These are phyloP conservation scores for Keiferia lycopersicella DNA, from an alignment of 2,888 invertebrate species.

Conservation along the genomic window DNA sequence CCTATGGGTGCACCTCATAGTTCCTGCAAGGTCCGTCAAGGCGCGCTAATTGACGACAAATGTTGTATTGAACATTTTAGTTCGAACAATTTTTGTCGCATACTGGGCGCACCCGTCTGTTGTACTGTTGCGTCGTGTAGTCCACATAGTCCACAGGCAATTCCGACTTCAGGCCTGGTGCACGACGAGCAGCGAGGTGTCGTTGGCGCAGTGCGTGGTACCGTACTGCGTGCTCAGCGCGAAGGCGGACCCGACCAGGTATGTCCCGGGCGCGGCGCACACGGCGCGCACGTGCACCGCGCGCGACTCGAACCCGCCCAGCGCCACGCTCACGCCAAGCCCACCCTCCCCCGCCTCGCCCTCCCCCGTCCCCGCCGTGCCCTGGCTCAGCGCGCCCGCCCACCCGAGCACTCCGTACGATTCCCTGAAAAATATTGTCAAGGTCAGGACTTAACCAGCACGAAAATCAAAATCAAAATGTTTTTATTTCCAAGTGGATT, in stretches of 20 bases:
- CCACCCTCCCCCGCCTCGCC: constrained; percentile 44
- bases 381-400: constrained; percentile 71
- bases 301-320: constrained; percentile 76
- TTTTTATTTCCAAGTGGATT: too few relatives aligned
- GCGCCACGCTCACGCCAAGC: constrained; percentile 63
- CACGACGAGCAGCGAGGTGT: constrained; percentile 67
- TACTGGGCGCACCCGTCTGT: too few relatives aligned
- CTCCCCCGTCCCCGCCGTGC: constrained; percentile 43
- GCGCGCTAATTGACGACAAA: too few relatives aligned
- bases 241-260: constrained; percentile 84
- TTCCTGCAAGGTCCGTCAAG: too few relatives aligned
- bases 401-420: constrained; percentile 64
- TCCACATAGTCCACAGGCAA: too few relatives aligned
- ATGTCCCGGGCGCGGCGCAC: constrained; percentile 84
- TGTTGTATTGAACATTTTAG: too few relatives aligned
- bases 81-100: too few relatives aligned
- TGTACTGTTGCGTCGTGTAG: too few relatives aligned
- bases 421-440: constrained; percentile 53
- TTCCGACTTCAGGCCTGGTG: constrained; percentile 49
- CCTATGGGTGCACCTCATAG: too few relatives aligned
- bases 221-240: constrained; percentile 48
- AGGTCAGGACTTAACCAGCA: not conserved
- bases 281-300: constrained; percentile 82
- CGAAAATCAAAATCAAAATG: too few relatives aligned
- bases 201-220: constrained; percentile 52